Conservation (phyloP, 2,113 vertebrate species). For the Solenodon paradoxus region DNA sequence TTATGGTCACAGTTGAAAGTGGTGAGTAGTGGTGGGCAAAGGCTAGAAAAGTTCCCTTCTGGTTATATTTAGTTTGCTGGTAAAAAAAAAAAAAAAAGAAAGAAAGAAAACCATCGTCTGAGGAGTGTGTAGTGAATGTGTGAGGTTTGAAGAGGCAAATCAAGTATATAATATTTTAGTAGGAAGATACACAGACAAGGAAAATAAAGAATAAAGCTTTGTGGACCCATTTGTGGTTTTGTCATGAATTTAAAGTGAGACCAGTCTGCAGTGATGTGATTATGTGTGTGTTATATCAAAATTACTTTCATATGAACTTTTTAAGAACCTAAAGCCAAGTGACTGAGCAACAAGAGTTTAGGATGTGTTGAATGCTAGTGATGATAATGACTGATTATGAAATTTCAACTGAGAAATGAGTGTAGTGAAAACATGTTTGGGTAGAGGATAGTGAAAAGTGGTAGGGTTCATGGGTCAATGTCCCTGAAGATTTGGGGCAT, state of each 20-base stretch:
- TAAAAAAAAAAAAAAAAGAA: not conserved
- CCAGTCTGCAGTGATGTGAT: not conserved
- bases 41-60: not conserved
- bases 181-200: not conserved
- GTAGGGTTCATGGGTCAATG: not conserved
- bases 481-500: not conserved
- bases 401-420: not conserved
- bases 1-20: not conserved
- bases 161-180: too few species aligned
- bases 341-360: not conserved
- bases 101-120: not conserved
- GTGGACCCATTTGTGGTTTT: not conserved
- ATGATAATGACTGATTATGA: not conserved
- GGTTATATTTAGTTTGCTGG: not conserved
- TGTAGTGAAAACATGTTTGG: not conserved
- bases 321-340: not conserved
- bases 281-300: not conserved
- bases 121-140: not conserved
- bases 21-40: not conserved
- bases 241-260: not conserved
- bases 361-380: not conserved
- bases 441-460: not conserved
- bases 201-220: not conserved
- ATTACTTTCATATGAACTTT: not conserved
- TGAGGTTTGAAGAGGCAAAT: not conserved